Conservation (phyloP, 2,888 invertebrate genomes). For the Agrilus mali region DNA sequence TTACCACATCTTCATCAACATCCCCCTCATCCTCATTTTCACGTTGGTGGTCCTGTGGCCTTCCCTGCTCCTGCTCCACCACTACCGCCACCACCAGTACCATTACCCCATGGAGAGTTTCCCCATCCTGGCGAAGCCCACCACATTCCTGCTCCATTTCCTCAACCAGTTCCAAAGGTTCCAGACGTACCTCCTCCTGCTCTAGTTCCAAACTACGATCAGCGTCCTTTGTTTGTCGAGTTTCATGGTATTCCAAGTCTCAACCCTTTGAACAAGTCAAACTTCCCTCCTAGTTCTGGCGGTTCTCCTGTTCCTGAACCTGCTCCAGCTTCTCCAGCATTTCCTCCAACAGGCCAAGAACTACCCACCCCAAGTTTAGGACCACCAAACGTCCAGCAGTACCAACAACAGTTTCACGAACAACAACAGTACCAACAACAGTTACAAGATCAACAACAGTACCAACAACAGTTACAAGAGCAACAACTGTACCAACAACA, state of each 20-base stretch:
- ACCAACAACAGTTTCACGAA: conserved; percentile 1
- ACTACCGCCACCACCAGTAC: no score
- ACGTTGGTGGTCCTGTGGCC: not conserved
- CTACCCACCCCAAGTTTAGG: conserved; percentile 2
- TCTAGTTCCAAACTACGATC: not conserved
- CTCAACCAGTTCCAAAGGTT: not conserved
- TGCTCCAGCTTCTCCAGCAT: conserved; percentile 5
- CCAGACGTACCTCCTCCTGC: not conserved
- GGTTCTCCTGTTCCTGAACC: conserved; percentile 4
- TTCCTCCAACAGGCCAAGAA: conserved; percentile 9
- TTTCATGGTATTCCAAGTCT: conserved; percentile 5
- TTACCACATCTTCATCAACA: not conserved
- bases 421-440: no score
- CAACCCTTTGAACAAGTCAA: conserved; percentile 2
- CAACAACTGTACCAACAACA: not conserved
- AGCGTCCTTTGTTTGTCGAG: conserved; percentile 6
- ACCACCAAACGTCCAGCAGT: conserved; percentile 3
- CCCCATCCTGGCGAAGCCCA: not conserved
- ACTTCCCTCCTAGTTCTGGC: not conserved
- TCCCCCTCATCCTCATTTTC: not conserved
- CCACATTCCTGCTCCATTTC: not conserved
- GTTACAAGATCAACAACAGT: conserved; percentile 1
- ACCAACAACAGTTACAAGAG: conserved; percentile 2
- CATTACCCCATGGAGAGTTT: not conserved
- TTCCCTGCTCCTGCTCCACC: conserved; percentile 1